These are phyloP conservation scores for Dermatemys mawii DNA, from an alignment of 2,113 vertebrate genomes.

Conservation along the genomic window DNA sequence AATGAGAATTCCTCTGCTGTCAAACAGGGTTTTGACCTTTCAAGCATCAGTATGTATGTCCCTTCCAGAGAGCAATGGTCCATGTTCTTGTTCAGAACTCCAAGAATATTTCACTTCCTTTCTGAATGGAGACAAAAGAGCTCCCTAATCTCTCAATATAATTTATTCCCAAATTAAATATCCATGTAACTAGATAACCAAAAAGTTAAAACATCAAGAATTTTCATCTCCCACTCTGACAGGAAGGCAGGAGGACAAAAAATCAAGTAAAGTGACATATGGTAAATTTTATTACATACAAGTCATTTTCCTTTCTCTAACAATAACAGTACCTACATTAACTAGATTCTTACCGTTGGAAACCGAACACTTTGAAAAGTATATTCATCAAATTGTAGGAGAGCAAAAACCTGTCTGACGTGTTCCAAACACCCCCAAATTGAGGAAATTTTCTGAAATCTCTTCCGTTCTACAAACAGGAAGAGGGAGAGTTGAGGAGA, in stretches of 20 bases:
- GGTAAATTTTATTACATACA: not conserved
- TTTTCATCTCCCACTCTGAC: not conserved
- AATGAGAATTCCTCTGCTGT: conserved; percentile 39
- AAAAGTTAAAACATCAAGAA: not conserved
- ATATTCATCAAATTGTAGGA: not conserved
- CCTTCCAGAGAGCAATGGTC: not conserved
- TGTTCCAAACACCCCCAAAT: not conserved
- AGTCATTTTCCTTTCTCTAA: not conserved
- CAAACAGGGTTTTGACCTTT: conserved; percentile 50
- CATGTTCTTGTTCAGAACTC: conserved; percentile 23
- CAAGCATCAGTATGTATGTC: not conserved
- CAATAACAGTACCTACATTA: not conserved
- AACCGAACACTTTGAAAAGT: not conserved
- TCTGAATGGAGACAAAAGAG: conserved; percentile 9
- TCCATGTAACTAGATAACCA: not conserved
- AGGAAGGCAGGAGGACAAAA: conserved; percentile 21
- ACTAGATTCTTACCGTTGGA: not conserved
- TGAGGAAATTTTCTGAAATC: not conserved
- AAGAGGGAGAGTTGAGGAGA: not conserved
- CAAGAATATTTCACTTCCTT: conserved; percentile 13
- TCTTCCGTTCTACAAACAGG: not conserved
- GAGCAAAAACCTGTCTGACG: not conserved
- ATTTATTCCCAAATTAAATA: conserved; percentile 7
- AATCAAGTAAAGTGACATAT: not conserved
- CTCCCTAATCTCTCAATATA: conserved; percentile 1